Evolutionary conservation across 2,888 invertebrate species (phyloP).

Genomic region (Hanleya hanleyi): DNA sequence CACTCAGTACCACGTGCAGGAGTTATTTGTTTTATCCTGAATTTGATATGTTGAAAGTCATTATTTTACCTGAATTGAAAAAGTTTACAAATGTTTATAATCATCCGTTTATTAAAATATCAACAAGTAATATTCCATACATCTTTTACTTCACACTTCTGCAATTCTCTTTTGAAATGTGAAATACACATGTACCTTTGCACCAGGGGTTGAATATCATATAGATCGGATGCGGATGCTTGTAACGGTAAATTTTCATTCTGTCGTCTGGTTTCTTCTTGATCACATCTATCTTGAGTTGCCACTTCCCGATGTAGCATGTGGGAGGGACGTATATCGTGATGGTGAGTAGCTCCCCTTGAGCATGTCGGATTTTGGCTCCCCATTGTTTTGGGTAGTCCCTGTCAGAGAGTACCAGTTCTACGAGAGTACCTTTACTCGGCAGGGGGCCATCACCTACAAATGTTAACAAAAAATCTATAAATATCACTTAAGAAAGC

Average conservation of each 20-base stretch:
- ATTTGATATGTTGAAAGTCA: no score
- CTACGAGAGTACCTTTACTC: slow-evolving; percentile 53
- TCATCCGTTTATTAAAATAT: no score
- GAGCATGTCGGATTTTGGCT: slow-evolving; percentile 38
- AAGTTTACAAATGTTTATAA: no score
- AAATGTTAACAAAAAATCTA: no score
- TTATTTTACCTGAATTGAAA: no score
- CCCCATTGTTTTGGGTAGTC: slow-evolving; percentile 54
- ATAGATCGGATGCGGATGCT: slow-evolving; percentile 78
- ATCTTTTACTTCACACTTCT: no score
- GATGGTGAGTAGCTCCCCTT: slow-evolving; percentile 37
- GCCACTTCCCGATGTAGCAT: slow-evolving; percentile 59
- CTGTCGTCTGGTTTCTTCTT: slow-evolving; percentile 3
- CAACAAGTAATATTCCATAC: no score
- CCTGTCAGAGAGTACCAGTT: slow-evolving; percentile 53
- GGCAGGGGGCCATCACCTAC: slow-evolving; percentile 50
- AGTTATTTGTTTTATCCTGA: no score
- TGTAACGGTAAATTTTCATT: slow-evolving; percentile 19
- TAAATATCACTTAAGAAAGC: no score
- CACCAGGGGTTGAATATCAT: slow-evolving; percentile 94
- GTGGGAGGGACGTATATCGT: slow-evolving; percentile 52
- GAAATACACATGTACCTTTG: no score
- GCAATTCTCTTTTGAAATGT: no score
- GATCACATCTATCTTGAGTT: slow-evolving; percentile 47
- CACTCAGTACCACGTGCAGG: no score